Evolutionary conservation across 2,113 vertebrate species (phyloP), one percentile per base, ranked within the genome.

Genomic region (Microcebus ravelobensis): DNA sequence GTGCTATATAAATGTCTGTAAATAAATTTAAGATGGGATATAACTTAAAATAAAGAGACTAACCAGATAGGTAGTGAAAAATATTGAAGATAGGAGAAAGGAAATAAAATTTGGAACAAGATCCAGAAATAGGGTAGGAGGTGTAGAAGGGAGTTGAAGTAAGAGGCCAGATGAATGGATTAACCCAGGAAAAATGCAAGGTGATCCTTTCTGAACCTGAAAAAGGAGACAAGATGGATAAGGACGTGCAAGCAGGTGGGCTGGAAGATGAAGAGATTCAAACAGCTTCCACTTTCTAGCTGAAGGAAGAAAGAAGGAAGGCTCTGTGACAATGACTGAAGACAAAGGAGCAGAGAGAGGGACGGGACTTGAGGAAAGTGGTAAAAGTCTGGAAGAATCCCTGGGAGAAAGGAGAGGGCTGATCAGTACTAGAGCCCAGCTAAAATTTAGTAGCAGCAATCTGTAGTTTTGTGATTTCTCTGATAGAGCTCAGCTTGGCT

Each of bases 71-170:
- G 14, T 45, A 82, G 25, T 23, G 34, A 5, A 12, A 11, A 77
- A 82, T 65, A 71, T 0, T 70, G 18, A 61, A 77, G 61, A 48
- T 42, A 67, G 17, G 17, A 89, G 42, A 55, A 92, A 90, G 21
- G 15, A 87, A 31, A 87, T 14, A 79, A 42, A 67, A 77, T 95
- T 39, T 79, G 61, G 34, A n/a, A 67, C 27, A 77, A 79, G 70
- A 73, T 63, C 31, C 61, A 59, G 63, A 79, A 79, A 76, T 1
- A 2, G 55, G 50, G 12, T 18, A 71, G 68, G 50, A 74, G 34
- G 7, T 36, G 10, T 29, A 90, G 73, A 31, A 8, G 21, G 34
- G 71, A 25, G n/a, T 6, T 83, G 31, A 67, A 8, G 3, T 71
- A 48, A 68, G 31, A 76, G n/a, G 59, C 23, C 7, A 39, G 39